Evolutionary conservation across 2,797 vertebrate genomes (phyloP).

Genomic region (Typhlichthys eigenmanni): DNA sequence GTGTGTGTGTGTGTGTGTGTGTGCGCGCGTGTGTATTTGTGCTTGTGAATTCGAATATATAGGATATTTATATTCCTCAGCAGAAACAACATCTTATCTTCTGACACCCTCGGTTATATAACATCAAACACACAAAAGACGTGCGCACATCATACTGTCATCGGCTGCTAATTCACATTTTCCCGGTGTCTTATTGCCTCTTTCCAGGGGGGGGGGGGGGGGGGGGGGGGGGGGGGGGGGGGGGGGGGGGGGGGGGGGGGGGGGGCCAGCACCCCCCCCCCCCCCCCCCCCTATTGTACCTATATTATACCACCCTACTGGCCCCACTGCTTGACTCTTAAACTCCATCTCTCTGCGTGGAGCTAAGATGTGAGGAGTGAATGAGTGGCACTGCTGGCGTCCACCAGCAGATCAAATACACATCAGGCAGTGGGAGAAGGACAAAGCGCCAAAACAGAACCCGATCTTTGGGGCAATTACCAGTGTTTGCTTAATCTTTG

Average conservation of each 20-base stretch:
- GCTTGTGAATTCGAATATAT: not conserved
- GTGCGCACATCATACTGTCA: slow-evolving; percentile 19
- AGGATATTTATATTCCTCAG: slow-evolving; percentile 6
- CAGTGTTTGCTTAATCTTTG: slow-evolving; percentile 71
- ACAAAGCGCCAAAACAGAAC: slow-evolving; percentile 75
- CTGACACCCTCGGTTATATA: slow-evolving; percentile 37
- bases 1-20: slow-evolving; percentile 17
- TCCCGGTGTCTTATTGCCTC: slow-evolving; percentile 20
- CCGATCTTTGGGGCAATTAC: slow-evolving; percentile 70
- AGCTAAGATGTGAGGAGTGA: slow-evolving; percentile 59
- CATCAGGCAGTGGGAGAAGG: slow-evolving; percentile 48
- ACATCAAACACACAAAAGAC: slow-evolving; percentile 23
- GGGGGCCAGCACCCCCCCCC: too few species aligned
- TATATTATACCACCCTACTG: slow-evolving; percentile 16
- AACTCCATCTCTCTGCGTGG: slow-evolving; percentile 33
- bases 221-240: too few species aligned
- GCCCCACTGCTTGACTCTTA: slow-evolving; percentile 18
- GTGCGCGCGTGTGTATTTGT: not conserved
- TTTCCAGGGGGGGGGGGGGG: too few species aligned
- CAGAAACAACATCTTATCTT: slow-evolving; percentile 22
- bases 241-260: too few species aligned
- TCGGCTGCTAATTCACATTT: slow-evolving; percentile 45
- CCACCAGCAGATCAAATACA: slow-evolving; percentile 65
- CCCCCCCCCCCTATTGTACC: not conserved
- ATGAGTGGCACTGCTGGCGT: slow-evolving; percentile 53